Evolutionary conservation across 37 sponge, comb jelly and placozoan species (phyloP), one percentile per base, ranked within the genome.

Genomic region (Hexactinellida sp.): DNA sequence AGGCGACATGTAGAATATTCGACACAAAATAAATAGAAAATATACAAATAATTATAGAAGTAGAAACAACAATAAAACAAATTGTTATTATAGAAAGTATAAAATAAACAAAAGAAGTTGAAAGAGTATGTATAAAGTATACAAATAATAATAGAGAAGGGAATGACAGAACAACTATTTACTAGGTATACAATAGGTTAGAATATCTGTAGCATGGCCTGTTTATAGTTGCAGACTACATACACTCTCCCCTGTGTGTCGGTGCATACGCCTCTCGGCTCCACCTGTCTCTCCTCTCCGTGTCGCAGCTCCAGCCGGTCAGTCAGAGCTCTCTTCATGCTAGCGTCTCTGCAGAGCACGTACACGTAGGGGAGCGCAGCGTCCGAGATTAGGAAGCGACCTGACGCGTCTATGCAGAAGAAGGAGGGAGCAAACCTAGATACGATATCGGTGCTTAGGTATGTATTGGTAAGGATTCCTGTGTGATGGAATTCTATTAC

Each of bases 191-290:
- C n/a, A n/a, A n/a, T n/a, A n/a, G n/a, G 34, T n/a, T 63, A 63
- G 76, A 63, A 63, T 23, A 63, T 63, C 76, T 63, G 76, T n/a
- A 63, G 34, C 76, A 63, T 63, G 13, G 76, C 76, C 13, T 63
- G 19, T 23, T 63, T 63, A n/a, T 63, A 63, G 76, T 63, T 63
- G 13, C 76, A 63, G 25, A 63, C 28, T 7, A 63, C 76, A 21
- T 21, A 7, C 25, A 63, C 76, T n/a, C 76, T 63, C 76, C 76
- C 76, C 34, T 63, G 19, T 63, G 3, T n/a, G 30, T 63, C 76
- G 3, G 13, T 10, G 13, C 76, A 63, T 1, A 63, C 76, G 5
- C 76, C 76, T n/a, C 76, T 63, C 3, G 76, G 76, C 76, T 63
- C 76, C 25, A 63, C 76, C 34, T 21, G 76, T 25, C 28, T 10